Base-by-base conservation (phyloP, 2,113 vertebrate genomes). In the Litocranius walleri region DNA sequence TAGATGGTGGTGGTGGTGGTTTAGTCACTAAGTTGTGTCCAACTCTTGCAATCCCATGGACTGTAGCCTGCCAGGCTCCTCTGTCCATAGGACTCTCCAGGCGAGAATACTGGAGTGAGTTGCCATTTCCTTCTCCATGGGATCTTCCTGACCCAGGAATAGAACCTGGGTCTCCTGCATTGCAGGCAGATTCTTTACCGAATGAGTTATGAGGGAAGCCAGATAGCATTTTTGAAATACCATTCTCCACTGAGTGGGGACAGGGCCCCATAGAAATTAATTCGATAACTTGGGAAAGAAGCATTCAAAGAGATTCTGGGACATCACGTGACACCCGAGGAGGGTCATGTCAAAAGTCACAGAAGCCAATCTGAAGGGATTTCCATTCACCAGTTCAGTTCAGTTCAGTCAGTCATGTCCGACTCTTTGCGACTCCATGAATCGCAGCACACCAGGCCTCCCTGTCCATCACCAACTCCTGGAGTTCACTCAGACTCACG, bases 261-360 rank as follows among this genome's bases (percentile, higher is more conserved):
- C 67, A 91, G 71, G 91, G 19, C 29, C 30, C 15, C 5, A 16
- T 2, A 10, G 23, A 77, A 23, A 84, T 3, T 36, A 52, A 54
- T 52, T 52, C 7, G 7, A n/a, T 52, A 8, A 17, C 17, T 59
- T 62, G 5, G 23, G 19, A 62, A 84, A 74, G 52, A 82, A 84
- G 19, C 36, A 0, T 25, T 54, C 12, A 77, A 27, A 43, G 40
- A 57, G 50, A 64, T 30, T 21, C 36, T 7, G 9, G 17, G 40
- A 48, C 0, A 0, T 2, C 19, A 2, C 27, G 3, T 27, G 17
- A 30, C 7, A 30, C 12, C n/a, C 29, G 33, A 81, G 27, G 16
- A 88, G 0, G 3, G 14, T 21, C 40, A 67, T 15, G 2, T 15
- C 40, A 71, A 74, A 88, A 89, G n/a, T 40, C 45, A 77, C 6